Percentiles rank a stretch among this genome's conserved stretches.
These are phyloP conservation scores for Bryconaethiops microstoma DNA, from an alignment of 2,797 vertebrate species.

Conservation along the genomic window DNA sequence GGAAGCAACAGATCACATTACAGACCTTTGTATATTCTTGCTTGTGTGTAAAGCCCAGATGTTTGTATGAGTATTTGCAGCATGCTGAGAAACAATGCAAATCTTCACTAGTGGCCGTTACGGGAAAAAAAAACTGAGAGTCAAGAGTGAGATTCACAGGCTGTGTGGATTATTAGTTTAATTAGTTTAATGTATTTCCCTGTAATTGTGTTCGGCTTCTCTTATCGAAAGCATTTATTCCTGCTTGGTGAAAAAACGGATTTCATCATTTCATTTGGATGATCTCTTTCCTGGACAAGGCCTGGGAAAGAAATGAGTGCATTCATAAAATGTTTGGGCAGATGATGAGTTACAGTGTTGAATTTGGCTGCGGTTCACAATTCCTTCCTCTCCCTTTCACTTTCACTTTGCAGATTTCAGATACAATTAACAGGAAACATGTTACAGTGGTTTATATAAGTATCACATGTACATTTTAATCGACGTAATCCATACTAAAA, in stretches of 20 bases:
- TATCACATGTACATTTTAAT: background rate
- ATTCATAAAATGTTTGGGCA: conserved; percentile 36
- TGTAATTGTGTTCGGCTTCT: conserved; percentile 11
- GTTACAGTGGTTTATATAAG: background rate
- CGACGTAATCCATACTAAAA: background rate
- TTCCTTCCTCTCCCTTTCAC: conserved; percentile 28
- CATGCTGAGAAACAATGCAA: background rate
- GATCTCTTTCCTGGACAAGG: conserved; percentile 44
- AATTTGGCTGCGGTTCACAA: conserved; percentile 36
- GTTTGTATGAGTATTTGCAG: background rate
- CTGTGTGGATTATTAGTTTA: conserved; percentile 1
- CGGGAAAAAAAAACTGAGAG: background rate
- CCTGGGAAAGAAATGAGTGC: conserved; percentile 6
- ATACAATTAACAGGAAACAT: background rate
- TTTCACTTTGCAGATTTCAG: background rate
- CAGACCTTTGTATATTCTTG: background rate
- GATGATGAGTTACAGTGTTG: conserved; percentile 28
- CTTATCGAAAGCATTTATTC: conserved; percentile 27
- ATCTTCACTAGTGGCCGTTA: background rate
- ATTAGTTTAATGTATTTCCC: conserved; percentile 21
- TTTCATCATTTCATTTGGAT: conserved; percentile 19
- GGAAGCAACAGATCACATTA: background rate
- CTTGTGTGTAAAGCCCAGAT: background rate
- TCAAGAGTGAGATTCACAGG: conserved; percentile 30
- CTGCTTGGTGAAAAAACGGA: conserved; percentile 24